A percentile compares a stretch with the other conserved stretches of the same genome.
Conservation (phyloP, 2,113 vertebrate genomes). For the Etheostoma cragini region DNA sequence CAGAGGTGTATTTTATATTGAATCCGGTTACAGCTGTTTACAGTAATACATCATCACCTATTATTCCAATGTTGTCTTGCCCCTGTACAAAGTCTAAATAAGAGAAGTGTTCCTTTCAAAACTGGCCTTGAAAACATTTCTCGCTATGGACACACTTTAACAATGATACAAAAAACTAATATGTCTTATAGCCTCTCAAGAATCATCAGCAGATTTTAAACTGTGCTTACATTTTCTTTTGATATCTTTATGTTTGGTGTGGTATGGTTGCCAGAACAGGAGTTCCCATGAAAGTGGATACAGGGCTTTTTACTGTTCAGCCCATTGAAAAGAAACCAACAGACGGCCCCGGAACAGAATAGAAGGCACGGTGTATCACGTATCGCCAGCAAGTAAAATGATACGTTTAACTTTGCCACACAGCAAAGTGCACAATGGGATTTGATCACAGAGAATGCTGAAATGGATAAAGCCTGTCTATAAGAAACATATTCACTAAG, state of each 20-base stretch:
- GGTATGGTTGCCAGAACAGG: constrained; percentile 47
- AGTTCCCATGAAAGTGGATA: constrained; percentile 83
- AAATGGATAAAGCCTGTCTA: not conserved
- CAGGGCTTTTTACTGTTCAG: constrained; percentile 70
- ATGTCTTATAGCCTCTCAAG: not conserved
- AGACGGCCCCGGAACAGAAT: constrained; percentile 53
- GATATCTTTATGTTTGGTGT: constrained; percentile 24
- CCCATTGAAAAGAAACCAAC: constrained; percentile 67
- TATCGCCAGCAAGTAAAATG: constrained; percentile 62
- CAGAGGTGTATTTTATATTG: not conserved
- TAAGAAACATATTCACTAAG: not conserved
- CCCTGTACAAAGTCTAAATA: not conserved
- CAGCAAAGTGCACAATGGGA: constrained; percentile 24
- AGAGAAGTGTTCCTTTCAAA: not conserved
- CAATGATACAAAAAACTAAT: constrained; percentile 1
- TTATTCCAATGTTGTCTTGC: not conserved
- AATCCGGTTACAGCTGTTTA: not conserved
- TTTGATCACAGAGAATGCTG: not conserved
- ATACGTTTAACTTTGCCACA: constrained; percentile 25
- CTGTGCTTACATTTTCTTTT: constrained; percentile 19
- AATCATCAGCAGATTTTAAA: not conserved
- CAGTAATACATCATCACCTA: not conserved
- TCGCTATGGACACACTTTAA: not conserved
- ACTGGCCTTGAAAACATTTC: not conserved
- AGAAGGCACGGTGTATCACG: constrained; percentile 61